phyloP scores from a whole-genome alignment of 2,888 invertebrate species.

The Phymatocera aterrima region DNA sequence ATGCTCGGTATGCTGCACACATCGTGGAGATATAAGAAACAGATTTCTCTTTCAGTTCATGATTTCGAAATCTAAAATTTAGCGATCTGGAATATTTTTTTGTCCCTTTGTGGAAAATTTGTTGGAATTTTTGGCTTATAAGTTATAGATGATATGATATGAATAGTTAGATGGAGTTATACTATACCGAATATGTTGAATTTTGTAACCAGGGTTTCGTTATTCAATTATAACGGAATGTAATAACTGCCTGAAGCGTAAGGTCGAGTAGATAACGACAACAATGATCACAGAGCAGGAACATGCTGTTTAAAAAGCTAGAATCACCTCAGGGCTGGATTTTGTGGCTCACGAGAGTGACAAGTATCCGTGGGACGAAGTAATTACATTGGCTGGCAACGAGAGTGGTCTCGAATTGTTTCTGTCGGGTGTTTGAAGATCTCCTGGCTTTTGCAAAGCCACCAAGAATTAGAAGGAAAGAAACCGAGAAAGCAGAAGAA shows the following conservation, averaged over 20 bases:
- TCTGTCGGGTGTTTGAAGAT: constrained; percentile 14
- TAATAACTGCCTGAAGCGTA: neutral
- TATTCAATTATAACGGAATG: neutral
- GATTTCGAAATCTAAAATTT: too few relatives aligned
- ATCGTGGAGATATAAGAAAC: too few relatives aligned
- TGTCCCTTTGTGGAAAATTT: too few relatives aligned
- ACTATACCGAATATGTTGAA: neutral
- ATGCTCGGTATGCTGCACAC: too few relatives aligned
- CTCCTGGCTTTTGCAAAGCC: neutral
- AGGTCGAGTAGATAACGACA: too few relatives aligned
- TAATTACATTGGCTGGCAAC: constrained; percentile 24
- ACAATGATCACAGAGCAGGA: neutral
- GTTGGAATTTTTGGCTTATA: too few relatives aligned
- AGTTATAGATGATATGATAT: too few relatives aligned
- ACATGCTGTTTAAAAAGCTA: neutral
- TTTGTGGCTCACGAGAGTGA: constrained; percentile 23
- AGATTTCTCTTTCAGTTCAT: too few relatives aligned
- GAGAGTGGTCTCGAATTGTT: constrained; percentile 40
- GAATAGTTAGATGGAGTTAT: neutral
- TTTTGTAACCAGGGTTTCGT: neutral
- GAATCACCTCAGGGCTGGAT: constrained; percentile 25
- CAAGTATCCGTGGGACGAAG: constrained; percentile 34
- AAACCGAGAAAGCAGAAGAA: neutral
- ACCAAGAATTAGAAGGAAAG: neutral
- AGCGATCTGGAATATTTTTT: too few relatives aligned